Base-by-base conservation (phyloP, 53 echinoderm and acorn worm genomes). In the Henricia sp. region DNA sequence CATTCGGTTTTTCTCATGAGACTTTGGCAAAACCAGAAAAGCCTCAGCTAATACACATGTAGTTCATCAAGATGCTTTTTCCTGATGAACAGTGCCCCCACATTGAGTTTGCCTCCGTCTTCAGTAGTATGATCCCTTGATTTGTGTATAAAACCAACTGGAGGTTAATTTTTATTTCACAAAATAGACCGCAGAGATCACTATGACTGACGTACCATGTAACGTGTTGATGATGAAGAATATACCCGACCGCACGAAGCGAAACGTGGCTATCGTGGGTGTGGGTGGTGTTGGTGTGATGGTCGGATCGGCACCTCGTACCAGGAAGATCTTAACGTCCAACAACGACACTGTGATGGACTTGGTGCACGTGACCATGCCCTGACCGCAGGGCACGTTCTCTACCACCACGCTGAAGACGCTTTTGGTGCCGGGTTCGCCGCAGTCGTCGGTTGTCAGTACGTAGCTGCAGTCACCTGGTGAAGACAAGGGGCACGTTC, bases 391-490 rank as follows among this genome's bases (percentile, higher is more conserved):
- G 11, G 89, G 83, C 9, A 92, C 88, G 42, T 95, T 95, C 60
- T 92, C 90, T 3, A 87, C 88, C 0, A 72, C 42, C 17, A 95
- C 87, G 13, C 43, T 44, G 30, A 95, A 90, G 41, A 71, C 86
- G 1, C 67, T 54, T 9, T 38, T 36, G 26, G 41, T 42, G n/a
- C 19, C 35, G 19, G 50, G 20, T 3, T 38, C 37, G 2, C 35
- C 23, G 52, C 95, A 95, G 11, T 46, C 13, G 55, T 95, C 90
- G 13, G 65, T 72, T 4, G 84, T 87, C 50, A 95, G 43, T 4
- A 90, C 27, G 71, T 92, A 95, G 48, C 84, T 82, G 54, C 92
- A 95, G 23, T 87, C 74, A 29, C 95, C 95, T 95, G 74, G 33
- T 27, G 26, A 25, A 27, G 57, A 50, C 9, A 50, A 5, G 48